Percentiles rank a stretch among this genome's conserved stretches.
Evolutionary conservation across 2,888 invertebrate genomes (phyloP).

Genomic region (Molorchus minor): DNA sequence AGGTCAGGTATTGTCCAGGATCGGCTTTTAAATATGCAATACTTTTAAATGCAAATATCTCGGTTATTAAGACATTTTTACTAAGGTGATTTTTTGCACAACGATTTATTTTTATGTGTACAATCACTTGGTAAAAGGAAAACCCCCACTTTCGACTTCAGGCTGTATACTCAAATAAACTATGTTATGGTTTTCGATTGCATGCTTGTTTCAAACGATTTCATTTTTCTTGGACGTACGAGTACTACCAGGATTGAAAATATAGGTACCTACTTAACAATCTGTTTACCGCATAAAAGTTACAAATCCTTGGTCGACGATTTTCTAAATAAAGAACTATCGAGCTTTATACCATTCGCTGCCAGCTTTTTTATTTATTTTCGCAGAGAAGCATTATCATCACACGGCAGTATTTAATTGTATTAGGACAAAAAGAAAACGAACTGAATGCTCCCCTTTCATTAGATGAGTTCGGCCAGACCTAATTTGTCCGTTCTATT

Average conservation of each 20-base stretch:
- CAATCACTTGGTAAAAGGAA: too few species aligned
- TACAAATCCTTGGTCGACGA: not conserved
- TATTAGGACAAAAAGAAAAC: conserved; percentile 6
- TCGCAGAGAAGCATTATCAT: not conserved
- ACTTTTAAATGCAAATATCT: too few species aligned
- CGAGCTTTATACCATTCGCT: not conserved
- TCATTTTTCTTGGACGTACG: not conserved
- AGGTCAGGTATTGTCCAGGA: too few species aligned
- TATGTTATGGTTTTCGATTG: too few species aligned
- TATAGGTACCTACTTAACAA: not conserved
- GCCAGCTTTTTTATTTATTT: too few species aligned
- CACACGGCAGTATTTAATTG: not conserved
- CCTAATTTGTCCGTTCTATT: conserved; percentile 2
- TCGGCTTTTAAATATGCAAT: too few species aligned
- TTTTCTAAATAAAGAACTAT: not conserved
- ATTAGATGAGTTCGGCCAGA: conserved; percentile 10
- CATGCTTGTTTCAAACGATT: too few species aligned
- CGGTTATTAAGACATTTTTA: too few species aligned
- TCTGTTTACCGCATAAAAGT: not conserved
- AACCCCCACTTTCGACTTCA: too few species aligned
- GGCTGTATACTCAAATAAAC: too few species aligned
- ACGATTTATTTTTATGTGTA: too few species aligned
- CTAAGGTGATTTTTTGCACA: too few species aligned
- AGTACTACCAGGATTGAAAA: not conserved
- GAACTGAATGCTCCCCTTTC: conserved; percentile 7